phyloP scores from a whole-genome alignment of 2,113 vertebrate species.

The Ochotona princeps region DNA sequence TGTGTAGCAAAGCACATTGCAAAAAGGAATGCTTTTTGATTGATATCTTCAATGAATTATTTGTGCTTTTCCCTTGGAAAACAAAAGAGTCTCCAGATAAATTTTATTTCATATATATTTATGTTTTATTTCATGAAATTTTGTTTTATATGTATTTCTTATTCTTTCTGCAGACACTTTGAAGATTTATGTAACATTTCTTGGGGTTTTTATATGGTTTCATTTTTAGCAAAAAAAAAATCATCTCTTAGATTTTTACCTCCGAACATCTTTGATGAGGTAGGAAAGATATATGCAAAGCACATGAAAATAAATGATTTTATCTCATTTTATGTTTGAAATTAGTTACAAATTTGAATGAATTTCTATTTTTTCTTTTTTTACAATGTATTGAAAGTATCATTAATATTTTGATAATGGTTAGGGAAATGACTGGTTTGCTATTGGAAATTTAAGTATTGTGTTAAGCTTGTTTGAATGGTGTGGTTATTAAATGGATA shows the following conservation, averaged over 20 bases:
- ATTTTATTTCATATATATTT: neutral
- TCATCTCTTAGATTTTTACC: conserved; percentile 17
- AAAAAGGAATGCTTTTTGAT: neutral
- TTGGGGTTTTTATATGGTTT: neutral
- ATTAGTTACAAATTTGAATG: too few relatives aligned
- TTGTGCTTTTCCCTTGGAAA: conserved; percentile 15
- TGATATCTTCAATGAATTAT: conserved; percentile 39
- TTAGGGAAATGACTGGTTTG: conserved; percentile 7
- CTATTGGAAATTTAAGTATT: conserved; percentile 13
- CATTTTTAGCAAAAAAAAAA: conserved; percentile 4
- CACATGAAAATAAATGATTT: conserved; percentile 47
- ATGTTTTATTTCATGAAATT: too few relatives aligned
- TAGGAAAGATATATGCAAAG: neutral
- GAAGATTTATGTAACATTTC: conserved; percentile 9
- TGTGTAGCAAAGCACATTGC: neutral
- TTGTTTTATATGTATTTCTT: too few relatives aligned
- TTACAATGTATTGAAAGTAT: conserved; percentile 49
- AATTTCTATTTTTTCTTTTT: neutral
- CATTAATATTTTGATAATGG: conserved; percentile 44
- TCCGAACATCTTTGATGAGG: neutral
- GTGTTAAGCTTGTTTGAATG: neutral
- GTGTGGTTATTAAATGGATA: conserved; percentile 10
- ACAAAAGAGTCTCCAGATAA: neutral
- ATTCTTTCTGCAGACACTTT: neutral
- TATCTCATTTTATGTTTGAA: conserved; percentile 49